Base-by-base conservation (phyloP, 2,797 vertebrate genomes). In the Amphiprion clarkii region DNA sequence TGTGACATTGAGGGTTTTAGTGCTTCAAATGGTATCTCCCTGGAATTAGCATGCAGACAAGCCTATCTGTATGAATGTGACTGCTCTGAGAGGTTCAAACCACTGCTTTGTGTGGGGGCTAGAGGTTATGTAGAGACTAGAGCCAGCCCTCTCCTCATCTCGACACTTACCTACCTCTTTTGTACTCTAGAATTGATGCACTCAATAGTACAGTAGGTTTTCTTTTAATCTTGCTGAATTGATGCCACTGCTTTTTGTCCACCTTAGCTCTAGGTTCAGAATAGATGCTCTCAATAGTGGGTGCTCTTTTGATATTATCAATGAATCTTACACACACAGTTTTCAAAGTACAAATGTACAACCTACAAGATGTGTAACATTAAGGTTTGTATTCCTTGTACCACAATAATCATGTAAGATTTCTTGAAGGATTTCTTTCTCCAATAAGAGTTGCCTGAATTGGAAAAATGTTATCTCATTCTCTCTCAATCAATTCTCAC, bases 191-290 rank as follows among this genome's bases (percentile, higher is more conserved):
- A 91, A 92, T 89, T 90, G 90, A 92, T 88, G 91, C 89, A 92
- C 89, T 94, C 89, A 89, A 76, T 82, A 77, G 74, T 90, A 90
- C 88, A 87, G 86, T 86, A 84, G 88, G 74, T 87, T 91, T 91
- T 91, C 90, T 92, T 93, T 92, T 93, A 93, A 91, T 93, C 92
- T 90, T 81, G 40, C 77, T 91, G 88, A 91, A 91, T 92, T 90
- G 87, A 91, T 89, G 87, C 88, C 80, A 82, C 83, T 88, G 91
- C 88, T 91, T 91, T 92, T 91, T 92, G 83, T 92, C 81, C 83
- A 74, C 77, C 81, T 89, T 60, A 72, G 84, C 79, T 59, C 71
- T 19, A 62, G 76, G 72, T 89, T 86, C 86, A 88, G 87, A 92
- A 88, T 81, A 84, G 84, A 85, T 68, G 68, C 87, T 86, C 81